phyloP scores from a whole-genome alignment of 2,888 invertebrate genomes.

The Tetheella fluctuosa region DNA sequence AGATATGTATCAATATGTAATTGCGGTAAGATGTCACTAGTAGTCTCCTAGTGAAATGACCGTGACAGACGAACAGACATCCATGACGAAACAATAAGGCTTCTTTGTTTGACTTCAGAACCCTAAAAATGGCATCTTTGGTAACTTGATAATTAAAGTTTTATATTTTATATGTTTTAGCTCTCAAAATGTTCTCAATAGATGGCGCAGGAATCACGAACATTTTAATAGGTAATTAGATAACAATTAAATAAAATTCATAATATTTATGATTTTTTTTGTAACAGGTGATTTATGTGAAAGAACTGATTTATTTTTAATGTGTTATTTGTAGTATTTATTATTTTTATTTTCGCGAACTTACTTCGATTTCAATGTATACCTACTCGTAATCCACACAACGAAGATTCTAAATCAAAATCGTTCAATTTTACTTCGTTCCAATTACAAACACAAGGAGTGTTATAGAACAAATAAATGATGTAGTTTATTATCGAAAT shows the following conservation, averaged over 20 bases:
- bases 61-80: too few relatives aligned
- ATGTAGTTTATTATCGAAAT: slow-evolving; percentile 1
- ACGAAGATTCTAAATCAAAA: slow-evolving; percentile 24
- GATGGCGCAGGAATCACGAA: not conserved
- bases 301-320: slow-evolving; percentile 52
- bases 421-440: slow-evolving; percentile 3
- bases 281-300: slow-evolving; percentile 17
- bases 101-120: too few relatives aligned
- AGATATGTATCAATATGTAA: too few relatives aligned
- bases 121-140: too few relatives aligned
- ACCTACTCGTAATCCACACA: slow-evolving; percentile 26
- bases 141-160: not conserved
- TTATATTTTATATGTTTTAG: not conserved
- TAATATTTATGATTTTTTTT: slow-evolving; percentile 5
- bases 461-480: not conserved
- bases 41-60: too few relatives aligned
- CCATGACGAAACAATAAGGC: too few relatives aligned
- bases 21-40: too few relatives aligned
- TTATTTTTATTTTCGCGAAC: slow-evolving; percentile 16
- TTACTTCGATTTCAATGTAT: slow-evolving; percentile 7
- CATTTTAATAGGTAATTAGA: not conserved
- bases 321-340: slow-evolving; percentile 13
- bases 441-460: not conserved
- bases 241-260: not conserved
- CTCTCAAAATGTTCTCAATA: not conserved